Evolutionary conservation across 2,888 invertebrate species (phyloP).

Genomic region (Drosophila planitibia): DNA sequence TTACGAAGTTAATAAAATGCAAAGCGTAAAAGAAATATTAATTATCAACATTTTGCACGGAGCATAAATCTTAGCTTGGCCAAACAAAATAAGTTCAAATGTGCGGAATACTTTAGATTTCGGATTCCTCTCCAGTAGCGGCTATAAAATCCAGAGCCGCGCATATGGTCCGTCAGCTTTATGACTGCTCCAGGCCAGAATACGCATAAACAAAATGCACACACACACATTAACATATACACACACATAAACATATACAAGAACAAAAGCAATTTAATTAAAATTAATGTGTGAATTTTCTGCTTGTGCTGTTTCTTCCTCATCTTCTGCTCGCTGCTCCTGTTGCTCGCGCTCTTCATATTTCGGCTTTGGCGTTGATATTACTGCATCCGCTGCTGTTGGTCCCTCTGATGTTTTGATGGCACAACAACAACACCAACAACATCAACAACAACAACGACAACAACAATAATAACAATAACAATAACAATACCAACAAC

Average conservation of each 20-base stretch:
- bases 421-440: constrained; percentile 80
- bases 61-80: constrained; percentile 1
- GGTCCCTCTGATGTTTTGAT: constrained; percentile 20
- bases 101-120: constrained; percentile 21
- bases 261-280: constrained; percentile 77
- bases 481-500: constrained; percentile 5
- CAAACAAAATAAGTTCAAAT: constrained; percentile 16
- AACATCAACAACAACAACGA: not conserved
- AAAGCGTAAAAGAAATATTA: not conserved
- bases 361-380: constrained; percentile 46
- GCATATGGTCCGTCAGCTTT: constrained; percentile 42
- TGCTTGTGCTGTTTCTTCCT: constrained; percentile 8
- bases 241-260: constrained; percentile 48
- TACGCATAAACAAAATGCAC: constrained; percentile 29
- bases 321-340: constrained; percentile 17
- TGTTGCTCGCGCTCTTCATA: constrained; percentile 43
- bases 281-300: constrained; percentile 74
- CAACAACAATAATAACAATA: constrained; percentile 85
- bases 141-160: constrained; percentile 28
- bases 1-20: not conserved
- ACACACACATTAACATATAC: constrained; percentile 16
- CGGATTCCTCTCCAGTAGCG: not conserved
- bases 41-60: constrained; percentile 3
- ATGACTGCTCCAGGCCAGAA: constrained; percentile 31
- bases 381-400: constrained; percentile 29